Percentiles rank a stretch among this genome's conserved stretches.
Conservation (phyloP, 2,113 vertebrate genomes). For the Heptranchias perlo region DNA sequence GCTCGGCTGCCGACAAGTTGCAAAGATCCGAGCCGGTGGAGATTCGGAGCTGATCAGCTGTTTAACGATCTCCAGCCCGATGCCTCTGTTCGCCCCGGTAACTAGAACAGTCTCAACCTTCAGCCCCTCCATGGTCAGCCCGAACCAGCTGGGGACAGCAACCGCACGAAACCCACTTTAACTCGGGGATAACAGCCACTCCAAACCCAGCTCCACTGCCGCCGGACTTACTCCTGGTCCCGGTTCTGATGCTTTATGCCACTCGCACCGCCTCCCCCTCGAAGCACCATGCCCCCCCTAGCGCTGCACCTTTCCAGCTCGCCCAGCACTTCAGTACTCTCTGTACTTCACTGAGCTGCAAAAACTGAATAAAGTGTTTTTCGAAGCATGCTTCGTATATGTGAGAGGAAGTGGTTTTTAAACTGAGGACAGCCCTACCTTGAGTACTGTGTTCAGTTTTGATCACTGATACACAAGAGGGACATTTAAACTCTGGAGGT, state of each 20-base stretch:
- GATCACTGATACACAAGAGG: neutral
- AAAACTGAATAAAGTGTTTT: neutral
- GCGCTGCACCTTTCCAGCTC: neutral
- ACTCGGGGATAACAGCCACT: neutral
- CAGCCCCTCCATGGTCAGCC: slow-evolving; percentile 35
- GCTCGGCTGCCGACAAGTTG: slow-evolving; percentile 53
- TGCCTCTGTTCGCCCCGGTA: slow-evolving; percentile 63
- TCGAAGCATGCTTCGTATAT: neutral
- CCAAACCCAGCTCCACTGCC: neutral
- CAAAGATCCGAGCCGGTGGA: slow-evolving; percentile 58
- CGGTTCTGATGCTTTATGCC: too few species aligned
- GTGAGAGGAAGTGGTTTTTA: neutral
- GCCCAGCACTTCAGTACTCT: neutral
- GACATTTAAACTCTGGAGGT: neutral
- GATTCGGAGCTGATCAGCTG: slow-evolving; percentile 50
- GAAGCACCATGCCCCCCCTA: neutral
- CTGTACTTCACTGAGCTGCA: neutral
- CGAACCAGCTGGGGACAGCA: neutral
- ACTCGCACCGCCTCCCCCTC: neutral
- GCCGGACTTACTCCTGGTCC: neutral
- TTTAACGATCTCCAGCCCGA: slow-evolving; percentile 62
- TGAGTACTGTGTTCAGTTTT: neutral
- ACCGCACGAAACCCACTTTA: neutral
- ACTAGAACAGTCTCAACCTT: slow-evolving; percentile 51
- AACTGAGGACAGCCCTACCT: neutral